Base-by-base conservation (phyloP, 2,888 invertebrate species). In the Eupelmus urozonus region DNA sequence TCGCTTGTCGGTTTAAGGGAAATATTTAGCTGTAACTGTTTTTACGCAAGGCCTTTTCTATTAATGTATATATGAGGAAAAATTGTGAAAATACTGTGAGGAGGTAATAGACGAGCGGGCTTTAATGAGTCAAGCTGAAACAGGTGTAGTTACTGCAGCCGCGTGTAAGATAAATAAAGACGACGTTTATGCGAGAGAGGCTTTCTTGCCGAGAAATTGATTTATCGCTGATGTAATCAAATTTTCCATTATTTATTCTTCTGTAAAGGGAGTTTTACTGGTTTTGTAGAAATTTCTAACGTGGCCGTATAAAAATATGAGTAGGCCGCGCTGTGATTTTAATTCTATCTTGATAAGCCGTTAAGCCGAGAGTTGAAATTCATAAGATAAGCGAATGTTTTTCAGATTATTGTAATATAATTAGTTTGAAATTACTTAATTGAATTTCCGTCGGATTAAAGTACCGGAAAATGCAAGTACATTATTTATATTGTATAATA, bases 401-500 rank as follows among this genome's bases (percentile, higher is more conserved):
- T 1, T 57, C 45, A 23, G 25, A 49, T 59, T 70, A 70, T 59
- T 59, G 57, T 40, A 45, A 59, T 27, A 27, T 20, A 72, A 53
- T 72, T 53, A 72, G 27, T 34, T 20, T 13, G 7, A 18, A 34
- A 27, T 62, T 63, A 20, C 53, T 62, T 53, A 42, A 53, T 63
- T 72, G 51, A 63, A 53, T 63, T 60, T 72, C 62, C 71, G 62
- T 25, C 20, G 34, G 3, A 5, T 40, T 45, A 42, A 45, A 69
- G 18, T 18, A 9, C 69, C 42, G 69, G 45, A 69, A 69, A 69
- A 69, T 27, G 53, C 67, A 18, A 20, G 34, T 18, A 13, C n/a
- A 34, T 34, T 16, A 20, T 23, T 40, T 25, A 25, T 0, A 4
- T n/a, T 13, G 60, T 27, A 20, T 60, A 29, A 20, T 40, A 29